Base-by-base conservation (phyloP, 2,888 invertebrate species). In the Spodoptera exigua region DNA sequence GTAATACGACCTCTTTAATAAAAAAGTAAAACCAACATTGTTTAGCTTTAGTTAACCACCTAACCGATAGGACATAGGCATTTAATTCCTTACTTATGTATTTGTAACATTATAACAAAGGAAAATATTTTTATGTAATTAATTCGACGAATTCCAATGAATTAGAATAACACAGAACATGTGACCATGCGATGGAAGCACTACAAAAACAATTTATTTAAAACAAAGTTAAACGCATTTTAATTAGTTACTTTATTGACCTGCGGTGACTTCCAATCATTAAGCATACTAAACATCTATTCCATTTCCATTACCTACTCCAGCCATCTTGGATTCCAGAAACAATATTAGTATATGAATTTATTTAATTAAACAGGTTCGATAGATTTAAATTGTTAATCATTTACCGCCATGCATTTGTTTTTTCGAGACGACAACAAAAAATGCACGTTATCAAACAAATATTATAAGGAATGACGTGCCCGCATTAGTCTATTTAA, bases 221-320 rank as follows among this genome's bases (percentile, higher is more conserved):
- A 53, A 69, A 62, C 16, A 46, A 41, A 70, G 35, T 41, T 57
- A 64, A 68, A 47, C 43, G 53, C 41, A 70, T 64, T 74, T 59
- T 58, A 74, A 74, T 59, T 53, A 66, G 43, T 34, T 18, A 21
- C 39, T 35, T 21, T 48, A 56, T 57, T 73, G 71, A 71, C 71
- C 73, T 57, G 58, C 44, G 44, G 17, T 68, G 68, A 70, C 71
- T 37, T 47, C 47, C 32, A 68, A 47, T 64, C 54, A 51, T 44
- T 54, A 51, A 37, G 68, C 65, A 70, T 70, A 64, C 48, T 64
- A 58, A 54, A 70, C 57, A 36, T 47, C 49, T 53, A 37, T 40
- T 63, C 46, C 70, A 53, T 63, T 70, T n/a, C n/a, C n/a, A n/a
- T n/a, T n/a, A n/a, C n/a, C n/a, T 51, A 12, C n/a, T 52, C 13